Base-by-base conservation (phyloP, 2,888 invertebrate species). In the Spodoptera exigua region DNA sequence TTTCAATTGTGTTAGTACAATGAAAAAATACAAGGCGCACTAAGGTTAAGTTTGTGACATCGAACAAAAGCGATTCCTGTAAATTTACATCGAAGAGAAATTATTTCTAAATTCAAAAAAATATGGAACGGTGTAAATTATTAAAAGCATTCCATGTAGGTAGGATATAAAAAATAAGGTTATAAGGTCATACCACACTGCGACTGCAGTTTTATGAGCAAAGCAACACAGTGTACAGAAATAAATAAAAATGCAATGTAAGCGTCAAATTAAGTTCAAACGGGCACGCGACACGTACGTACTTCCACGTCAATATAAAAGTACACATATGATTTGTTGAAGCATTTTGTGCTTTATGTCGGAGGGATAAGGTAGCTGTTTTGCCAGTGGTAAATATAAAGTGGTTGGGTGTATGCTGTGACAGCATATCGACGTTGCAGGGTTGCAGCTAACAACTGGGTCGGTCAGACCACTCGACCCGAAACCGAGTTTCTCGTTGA, bases 391-490 rank as follows among this genome's bases (percentile, higher is more conserved):
- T 70, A 64, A 71, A 78, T 63, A 72, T 74, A 70, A 70, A 74
- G 68, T 71, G 67, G 64, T 61, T 34, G 66, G 41, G 53, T 76
- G 70, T 74, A 75, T 80, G 84, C 82, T 81, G 84, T 82, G 81
- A 83, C 85, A 86, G 84, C 83, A 81, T 86, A 88, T 89, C 85
- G 89, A 88, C 86, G 81, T 82, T 78, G 81, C 68, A 69, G 72
- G 55, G 51, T 72, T 66, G 61, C 80, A 75, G 79, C 79, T 78
- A 59, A 78, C 84, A 89, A 89, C 88, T 90, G 80, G 90, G 91
- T 91, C 91, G 91, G 86, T 83, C 82, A 79, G 74, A 76, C 77
- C 84, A 86, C 90, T 91, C 88, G 88, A 89, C 88, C 87, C 80
- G 72, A 83, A 85, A 86, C 81, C 77, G 70, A 75, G 70, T 71